Base-by-base conservation (phyloP, 2,888 invertebrate species). In the Crematogaster levior region DNA sequence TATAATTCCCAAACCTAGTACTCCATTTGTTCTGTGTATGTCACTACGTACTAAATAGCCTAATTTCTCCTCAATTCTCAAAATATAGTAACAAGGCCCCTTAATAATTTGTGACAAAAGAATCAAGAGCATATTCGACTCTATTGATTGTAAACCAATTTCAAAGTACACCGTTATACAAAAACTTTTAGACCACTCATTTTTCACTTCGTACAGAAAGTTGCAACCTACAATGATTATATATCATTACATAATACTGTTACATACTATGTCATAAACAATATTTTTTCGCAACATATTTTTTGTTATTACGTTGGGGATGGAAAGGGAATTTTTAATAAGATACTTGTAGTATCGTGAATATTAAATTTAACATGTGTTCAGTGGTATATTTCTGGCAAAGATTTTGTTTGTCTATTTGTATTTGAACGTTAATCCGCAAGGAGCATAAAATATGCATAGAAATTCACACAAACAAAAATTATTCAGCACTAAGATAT, bases 11-110 rank as follows among this genome's bases (percentile, higher is more conserved):
- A 98, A 94, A 0, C 99, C 99, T 93, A 98, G 98, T 0, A 97
- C 97, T 10, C 99, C 98, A 94, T 97, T 97, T 0, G 97, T 96
- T 82, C 97, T 96, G 5, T 98, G 96, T 15, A 98, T 95, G 0
- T 98, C 98, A 92, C 98, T 98, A 94, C 97, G 98, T 65, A 99
- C 99, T 91, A 99, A 98, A 94, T 99, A 99, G 24, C 99, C 99
- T 7, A 98, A 95, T 95, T 98, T 98, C 94, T 98, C 98, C 96
- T 98, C 97, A 1, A 99, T 99, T 91, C 99, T 95, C 34, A 99
- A 96, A 80, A 97, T 96, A 94, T 97, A 97, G 95, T 98, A 99
- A 94, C 98, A 98, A 0, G 99, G 99, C 93, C 99, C 99, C 12
- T 96, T 96, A 58, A 99, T 96, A 86, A 98, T 97, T 94, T 99